phyloP scores from a whole-genome alignment of 1,140 invertebrate species.

The Nasonia giraulti region DNA sequence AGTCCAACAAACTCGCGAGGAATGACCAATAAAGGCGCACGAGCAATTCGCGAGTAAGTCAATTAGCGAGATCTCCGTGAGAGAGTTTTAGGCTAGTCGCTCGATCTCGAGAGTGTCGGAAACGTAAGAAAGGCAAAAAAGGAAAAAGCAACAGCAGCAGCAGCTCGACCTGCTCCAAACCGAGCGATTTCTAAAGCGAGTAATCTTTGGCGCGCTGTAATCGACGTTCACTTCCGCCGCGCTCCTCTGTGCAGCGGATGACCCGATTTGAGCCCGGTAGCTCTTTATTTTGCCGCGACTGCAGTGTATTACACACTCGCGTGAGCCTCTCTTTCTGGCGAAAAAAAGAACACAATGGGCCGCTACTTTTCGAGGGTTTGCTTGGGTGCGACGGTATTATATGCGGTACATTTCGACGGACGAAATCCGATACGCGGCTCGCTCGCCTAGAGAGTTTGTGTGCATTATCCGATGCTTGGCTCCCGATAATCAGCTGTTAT shows the following conservation, averaged over 20 bases:
- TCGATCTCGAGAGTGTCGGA: not conserved
- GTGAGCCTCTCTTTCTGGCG: not conserved
- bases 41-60: not conserved
- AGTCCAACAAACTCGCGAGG: not conserved
- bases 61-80: too few species aligned
- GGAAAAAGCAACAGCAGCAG: not conserved
- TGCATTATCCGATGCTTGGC: not conserved
- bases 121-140: conserved; percentile 1
- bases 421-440: not conserved
- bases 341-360: not conserved
- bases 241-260: conserved; percentile 26
- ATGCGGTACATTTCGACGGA: not conserved
- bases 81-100: not conserved
- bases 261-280: conserved; percentile 38
- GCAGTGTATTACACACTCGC: not conserved
- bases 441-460: not conserved
- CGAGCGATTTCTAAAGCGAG: conserved; percentile 40
- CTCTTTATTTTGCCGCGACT: conserved; percentile 23
- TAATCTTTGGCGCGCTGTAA: conserved; percentile 37
- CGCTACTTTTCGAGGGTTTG: not conserved
- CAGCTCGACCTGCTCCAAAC: not conserved
- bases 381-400: not conserved
- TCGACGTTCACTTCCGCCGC: conserved; percentile 46
- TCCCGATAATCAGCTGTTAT: not conserved
- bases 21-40: not conserved